Evolutionary conservation across 2,113 vertebrate genomes (phyloP).

Genomic region (Thunnus thynnus): DNA sequence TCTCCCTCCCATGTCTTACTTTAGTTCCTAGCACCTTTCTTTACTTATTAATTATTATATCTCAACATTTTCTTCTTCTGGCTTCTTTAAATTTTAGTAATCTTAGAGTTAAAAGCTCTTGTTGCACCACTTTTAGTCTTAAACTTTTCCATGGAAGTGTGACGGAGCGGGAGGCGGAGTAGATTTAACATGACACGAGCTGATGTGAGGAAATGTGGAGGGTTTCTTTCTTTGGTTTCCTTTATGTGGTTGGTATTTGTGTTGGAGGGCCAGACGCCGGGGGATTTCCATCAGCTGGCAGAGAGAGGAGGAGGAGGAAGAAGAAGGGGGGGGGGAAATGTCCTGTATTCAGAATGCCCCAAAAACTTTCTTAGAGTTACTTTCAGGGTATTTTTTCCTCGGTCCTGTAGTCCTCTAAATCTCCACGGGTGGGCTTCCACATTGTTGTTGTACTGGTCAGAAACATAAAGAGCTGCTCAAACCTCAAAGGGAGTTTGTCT

Average conservation of each 20-base stretch:
- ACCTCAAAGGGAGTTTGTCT: not conserved
- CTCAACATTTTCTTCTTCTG: no score
- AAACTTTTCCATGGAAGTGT: no score
- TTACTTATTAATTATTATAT: no score
- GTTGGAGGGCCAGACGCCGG: not conserved
- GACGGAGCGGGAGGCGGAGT: no score
- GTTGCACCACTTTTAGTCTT: no score
- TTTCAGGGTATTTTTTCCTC: no score
- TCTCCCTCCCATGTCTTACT: no score
- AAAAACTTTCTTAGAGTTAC: not conserved
- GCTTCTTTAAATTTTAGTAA: no score
- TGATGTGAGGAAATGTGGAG: not conserved
- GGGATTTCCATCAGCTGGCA: slow-evolving; percentile 37
- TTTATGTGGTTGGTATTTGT: slow-evolving; percentile 8
- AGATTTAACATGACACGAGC: not conserved
- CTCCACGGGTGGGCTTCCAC: not conserved
- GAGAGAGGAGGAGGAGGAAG: not conserved
- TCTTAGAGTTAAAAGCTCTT: no score
- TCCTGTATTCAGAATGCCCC: not conserved
- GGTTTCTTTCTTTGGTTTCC: not conserved
- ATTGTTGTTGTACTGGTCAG: not conserved
- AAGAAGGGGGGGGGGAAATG: no score
- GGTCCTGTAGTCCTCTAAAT: no score
- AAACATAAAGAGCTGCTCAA: slow-evolving; percentile 16
- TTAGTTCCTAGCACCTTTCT: no score